These are phyloP conservation scores for Mobula hypostoma DNA, from an alignment of 2,113 vertebrate species.

Conservation along the genomic window DNA sequence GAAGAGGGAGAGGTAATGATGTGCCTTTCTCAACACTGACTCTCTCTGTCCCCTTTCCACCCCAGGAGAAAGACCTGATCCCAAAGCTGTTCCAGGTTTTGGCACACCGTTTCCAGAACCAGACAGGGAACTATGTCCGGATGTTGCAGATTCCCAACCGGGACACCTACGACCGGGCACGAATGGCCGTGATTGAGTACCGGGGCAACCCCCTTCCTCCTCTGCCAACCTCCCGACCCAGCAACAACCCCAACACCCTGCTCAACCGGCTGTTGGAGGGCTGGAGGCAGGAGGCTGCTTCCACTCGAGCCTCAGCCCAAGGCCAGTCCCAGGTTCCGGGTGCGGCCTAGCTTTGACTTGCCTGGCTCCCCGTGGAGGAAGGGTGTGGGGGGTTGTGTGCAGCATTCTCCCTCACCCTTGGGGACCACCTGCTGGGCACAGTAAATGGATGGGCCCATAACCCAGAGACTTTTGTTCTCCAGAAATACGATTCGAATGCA, in stretches of 20 bases:
- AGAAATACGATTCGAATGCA: too few species aligned
- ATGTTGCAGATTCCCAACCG: constrained; percentile 75
- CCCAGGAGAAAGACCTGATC: constrained; percentile 58
- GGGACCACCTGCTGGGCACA: too few species aligned
- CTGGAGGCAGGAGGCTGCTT: constrained; percentile 60
- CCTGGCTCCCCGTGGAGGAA: too few species aligned
- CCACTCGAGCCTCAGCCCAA: not conserved
- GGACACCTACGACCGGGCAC: constrained; percentile 67
- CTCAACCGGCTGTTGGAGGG: constrained; percentile 87
- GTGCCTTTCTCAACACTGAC: too few species aligned
- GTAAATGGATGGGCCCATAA: too few species aligned
- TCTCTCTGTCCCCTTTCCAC: not conserved
- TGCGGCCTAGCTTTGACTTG: too few species aligned
- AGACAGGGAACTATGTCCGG: constrained; percentile 64
- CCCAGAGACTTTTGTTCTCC: too few species aligned
- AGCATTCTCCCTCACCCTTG: too few species aligned
- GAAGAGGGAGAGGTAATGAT: not conserved
- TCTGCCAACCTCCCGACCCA: constrained; percentile 52
- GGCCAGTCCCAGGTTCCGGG: too few species aligned
- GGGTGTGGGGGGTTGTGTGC: too few species aligned
- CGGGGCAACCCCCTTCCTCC: constrained; percentile 83
- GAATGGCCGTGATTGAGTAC: constrained; percentile 88
- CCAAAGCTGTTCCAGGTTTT: constrained; percentile 79
- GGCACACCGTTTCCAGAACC: constrained; percentile 68
- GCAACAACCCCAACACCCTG: constrained; percentile 67